These are phyloP conservation scores for Oreotrochilus melanogaster DNA, from an alignment of 2,113 vertebrate genomes.

Conservation along the genomic window DNA sequence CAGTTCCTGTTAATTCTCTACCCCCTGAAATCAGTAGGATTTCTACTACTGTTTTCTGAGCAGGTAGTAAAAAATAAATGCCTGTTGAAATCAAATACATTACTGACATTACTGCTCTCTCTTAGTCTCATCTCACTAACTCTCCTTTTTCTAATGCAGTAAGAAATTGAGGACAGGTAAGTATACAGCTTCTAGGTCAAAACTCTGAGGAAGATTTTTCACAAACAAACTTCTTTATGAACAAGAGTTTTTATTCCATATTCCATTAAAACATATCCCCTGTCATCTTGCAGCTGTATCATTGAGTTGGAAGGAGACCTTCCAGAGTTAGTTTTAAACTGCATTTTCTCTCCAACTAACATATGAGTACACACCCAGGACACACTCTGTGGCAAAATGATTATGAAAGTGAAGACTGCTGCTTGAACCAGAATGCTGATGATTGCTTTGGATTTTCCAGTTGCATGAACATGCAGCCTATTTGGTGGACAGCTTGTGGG, in stretches of 20 bases:
- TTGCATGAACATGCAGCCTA: slow-evolving; percentile 98
- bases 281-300: background rate
- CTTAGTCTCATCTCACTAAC: background rate
- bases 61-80: background rate
- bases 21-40: background rate
- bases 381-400: background rate
- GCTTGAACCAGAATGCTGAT: background rate
- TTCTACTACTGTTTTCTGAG: background rate
- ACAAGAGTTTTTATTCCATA: background rate
- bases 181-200: background rate
- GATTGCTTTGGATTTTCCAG: slow-evolving; percentile 78
- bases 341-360: background rate
- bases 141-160: background rate
- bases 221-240: background rate
- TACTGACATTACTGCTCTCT: background rate
- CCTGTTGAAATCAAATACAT: background rate
- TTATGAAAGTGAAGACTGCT: background rate
- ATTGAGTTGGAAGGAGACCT: background rate
- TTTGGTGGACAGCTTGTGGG: slow-evolving; percentile 98
- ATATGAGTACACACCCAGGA: rapidly evolving
- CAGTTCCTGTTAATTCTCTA: background rate
- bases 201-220: background rate
- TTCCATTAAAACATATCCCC: background rate
- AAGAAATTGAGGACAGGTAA: background rate
- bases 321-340: background rate